These are phyloP conservation scores for Benthosema pterotum DNA, from an alignment of 2,797 vertebrate genomes.

Conservation along the genomic window DNA sequence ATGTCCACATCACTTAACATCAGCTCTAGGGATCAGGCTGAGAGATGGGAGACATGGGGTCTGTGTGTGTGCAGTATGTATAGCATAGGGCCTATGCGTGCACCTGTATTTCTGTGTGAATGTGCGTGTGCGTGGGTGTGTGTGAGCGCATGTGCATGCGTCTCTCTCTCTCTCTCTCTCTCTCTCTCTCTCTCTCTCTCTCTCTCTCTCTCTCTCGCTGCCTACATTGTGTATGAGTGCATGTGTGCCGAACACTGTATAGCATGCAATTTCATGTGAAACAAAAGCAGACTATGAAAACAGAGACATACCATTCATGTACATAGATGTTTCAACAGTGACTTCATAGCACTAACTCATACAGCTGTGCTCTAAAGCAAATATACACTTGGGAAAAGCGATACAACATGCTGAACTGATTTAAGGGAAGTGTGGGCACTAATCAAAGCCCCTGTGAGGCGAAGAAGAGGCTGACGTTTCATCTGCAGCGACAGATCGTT, in stretches of 20 bases:
- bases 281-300: not conserved
- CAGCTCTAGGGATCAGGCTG: constrained; percentile 15
- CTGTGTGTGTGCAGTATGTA: not conserved
- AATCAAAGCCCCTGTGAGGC: constrained; percentile 19
- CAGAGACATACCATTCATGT: not conserved
- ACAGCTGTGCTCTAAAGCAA: not conserved
- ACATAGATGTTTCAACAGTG: not conserved
- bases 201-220: not conserved
- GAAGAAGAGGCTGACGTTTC: constrained; percentile 1
- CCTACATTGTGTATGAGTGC: not conserved
- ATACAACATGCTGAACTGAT: not conserved
- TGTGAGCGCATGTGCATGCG: constrained; percentile 4
- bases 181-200: not conserved
- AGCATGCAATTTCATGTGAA: not conserved
- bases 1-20: constrained; percentile 30
- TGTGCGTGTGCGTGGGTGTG: constrained; percentile 13
- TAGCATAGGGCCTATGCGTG: no score
- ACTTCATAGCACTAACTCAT: not conserved
- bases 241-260: not conserved
- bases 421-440: not conserved
- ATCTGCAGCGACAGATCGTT: constrained; percentile 8
- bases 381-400: not conserved
- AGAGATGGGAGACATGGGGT: constrained; percentile 10
- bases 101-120: not conserved
- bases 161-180: not conserved